phyloP scores from a whole-genome alignment of 2,113 vertebrate species.

The Ibidorhyncha struthersii region DNA sequence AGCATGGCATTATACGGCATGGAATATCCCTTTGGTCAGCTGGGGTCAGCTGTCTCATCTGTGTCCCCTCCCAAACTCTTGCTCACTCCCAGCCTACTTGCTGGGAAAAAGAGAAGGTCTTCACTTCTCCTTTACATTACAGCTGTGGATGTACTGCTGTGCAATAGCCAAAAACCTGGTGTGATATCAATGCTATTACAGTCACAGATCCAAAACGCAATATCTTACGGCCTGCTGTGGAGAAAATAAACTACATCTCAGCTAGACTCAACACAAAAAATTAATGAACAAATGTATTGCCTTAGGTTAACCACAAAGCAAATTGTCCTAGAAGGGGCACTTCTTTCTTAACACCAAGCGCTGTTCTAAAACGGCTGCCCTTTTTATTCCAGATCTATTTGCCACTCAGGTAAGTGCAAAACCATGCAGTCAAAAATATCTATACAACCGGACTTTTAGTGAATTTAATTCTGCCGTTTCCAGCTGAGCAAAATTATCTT shows the following conservation, averaged over 20 bases:
- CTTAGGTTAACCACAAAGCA: neutral
- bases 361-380: neutral
- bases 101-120: neutral
- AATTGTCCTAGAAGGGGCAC: neutral
- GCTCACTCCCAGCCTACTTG: neutral
- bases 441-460: neutral
- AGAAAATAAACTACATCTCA: neutral
- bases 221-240: neutral
- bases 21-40: neutral
- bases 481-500: slow-evolving; percentile 37
- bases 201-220: neutral
- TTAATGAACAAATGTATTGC: slow-evolving; percentile 29
- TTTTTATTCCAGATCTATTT: slow-evolving; percentile 4
- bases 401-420: neutral
- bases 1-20: neutral
- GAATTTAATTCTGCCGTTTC: slow-evolving; percentile 12
- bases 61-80: neutral
- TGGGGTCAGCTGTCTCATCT: neutral
- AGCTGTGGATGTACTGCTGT: neutral
- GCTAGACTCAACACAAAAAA: neutral
- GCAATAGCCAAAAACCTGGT: neutral
- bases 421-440: neutral
- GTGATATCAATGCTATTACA: neutral
- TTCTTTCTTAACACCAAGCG: neutral
- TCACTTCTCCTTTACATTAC: neutral